Evolutionary conservation across 2,113 vertebrate genomes (phyloP), one percentile per base, ranked within the genome.

Genomic region (Amia ocellicauda): DNA sequence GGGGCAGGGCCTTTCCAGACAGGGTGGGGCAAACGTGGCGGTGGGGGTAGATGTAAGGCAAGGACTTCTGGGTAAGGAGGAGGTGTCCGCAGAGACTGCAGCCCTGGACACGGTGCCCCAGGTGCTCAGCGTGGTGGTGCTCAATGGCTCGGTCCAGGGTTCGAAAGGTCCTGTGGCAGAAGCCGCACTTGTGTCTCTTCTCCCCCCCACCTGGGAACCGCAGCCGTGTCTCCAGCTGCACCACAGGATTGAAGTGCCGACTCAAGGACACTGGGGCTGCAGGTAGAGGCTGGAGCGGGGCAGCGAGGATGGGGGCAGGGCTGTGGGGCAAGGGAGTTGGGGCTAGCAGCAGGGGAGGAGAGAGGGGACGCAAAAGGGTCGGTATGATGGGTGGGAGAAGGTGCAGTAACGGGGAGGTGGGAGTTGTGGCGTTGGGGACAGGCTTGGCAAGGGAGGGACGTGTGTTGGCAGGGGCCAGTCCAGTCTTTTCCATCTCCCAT

Each of bases 121-220:
- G 86, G 72, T 90, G 88, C 66, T 84, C 69, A 56, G 83, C 83
- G 71, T 90, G 85, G 72, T 89, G 86, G 72, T 90, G 88, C 67
- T 86, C 79, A 22, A 85, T 85, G 55, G 89, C 65, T 57, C 52
- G 77, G 64, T 88, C 82, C 41, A 83, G 7, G 24, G 82, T 73
- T 17, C 78, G 73, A 76, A 89, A 90, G 28, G 85, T 71, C 57
- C 74, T 77, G 11, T 85, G 83, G 68, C 87, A 90, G 49, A 80
- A 76, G 10, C 85, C 82, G 45, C 88, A 90, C 60, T 89, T 85
- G 68, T 84, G 84, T 61, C 31, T 69, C 22, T 86, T 84, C 20
- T 73, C 79, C 22, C 63, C 23, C 1, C 70, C 74, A n/a, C 79
- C 14, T 52, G 65, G 26, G 51, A 26, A 19, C 75, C 50, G 69